Base-by-base conservation (phyloP, 2,113 vertebrate species). In the Lampris megalopsis region DNA sequence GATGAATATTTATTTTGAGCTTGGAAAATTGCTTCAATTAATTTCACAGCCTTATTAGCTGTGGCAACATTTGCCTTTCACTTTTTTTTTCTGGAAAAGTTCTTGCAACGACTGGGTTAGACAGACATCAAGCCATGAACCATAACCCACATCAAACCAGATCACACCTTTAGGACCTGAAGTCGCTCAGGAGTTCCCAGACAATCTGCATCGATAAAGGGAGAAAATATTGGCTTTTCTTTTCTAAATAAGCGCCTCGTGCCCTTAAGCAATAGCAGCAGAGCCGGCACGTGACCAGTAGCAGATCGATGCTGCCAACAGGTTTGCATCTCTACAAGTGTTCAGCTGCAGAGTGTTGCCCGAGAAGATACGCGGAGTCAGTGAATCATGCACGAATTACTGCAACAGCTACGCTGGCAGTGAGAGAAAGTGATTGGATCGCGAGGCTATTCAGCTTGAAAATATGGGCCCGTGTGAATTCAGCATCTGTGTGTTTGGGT, bases 401-500 rank as follows among this genome's bases (percentile, higher is more conserved):
- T 24, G 24, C 24, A 24, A 24, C 24, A 24, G 24, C 24, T 24
- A 24, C 24, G 24, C 24, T 24, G 24, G 24, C 24, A 24, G 24
- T 24, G 24, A 24, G 24, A 24, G 24, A 24, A 24, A 24, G 24
- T 24, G 24, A 24, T 24, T 24, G 24, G 24, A 24, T 24, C 24
- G 24, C 24, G 0, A 24, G 24, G 24, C 24, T 24, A 24, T 24
- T 24, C 24, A 24, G 24, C 24, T 24, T 24, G 24, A 24, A 24
- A 24, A 24, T 24, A 24, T 24, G 0, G 24, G 24, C 24, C 24
- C 24, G 24, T 0, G 43, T 45, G 43, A 45, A 42, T 13, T 42
- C 65, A 60, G 1, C 9, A 42, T 40, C 56, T n/a, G 4, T 37
- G 43, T 71, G 74, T 71, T 71, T 36, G 8, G 48, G 43, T 75